These are phyloP conservation scores for Crocallis elinguaria DNA, from an alignment of 2,888 invertebrate species.

Conservation along the genomic window DNA sequence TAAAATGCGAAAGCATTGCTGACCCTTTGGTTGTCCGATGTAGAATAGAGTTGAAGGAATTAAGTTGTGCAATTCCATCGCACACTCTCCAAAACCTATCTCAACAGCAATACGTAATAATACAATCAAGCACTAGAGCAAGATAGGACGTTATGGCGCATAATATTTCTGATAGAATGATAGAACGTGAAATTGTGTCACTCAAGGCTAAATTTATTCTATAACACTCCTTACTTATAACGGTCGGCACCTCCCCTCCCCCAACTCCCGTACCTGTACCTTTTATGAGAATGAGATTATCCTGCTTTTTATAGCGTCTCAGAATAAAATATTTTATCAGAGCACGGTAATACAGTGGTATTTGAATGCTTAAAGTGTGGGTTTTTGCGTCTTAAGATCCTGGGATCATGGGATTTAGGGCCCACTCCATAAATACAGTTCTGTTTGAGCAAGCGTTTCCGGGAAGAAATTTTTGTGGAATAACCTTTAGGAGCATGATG, in stretches of 20 bases:
- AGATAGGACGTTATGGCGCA: too few relatives aligned
- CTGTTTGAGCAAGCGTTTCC: slow-evolving; percentile 24
- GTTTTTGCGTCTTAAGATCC: slow-evolving; percentile 36
- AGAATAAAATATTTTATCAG: slow-evolving; percentile 35
- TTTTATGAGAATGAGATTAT: slow-evolving; percentile 51
- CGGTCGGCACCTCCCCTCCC: background rate
- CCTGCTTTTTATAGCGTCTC: slow-evolving; percentile 43
- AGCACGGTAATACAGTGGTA: slow-evolving; percentile 29
- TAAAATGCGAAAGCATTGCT: too few relatives aligned
- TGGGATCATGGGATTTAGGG: slow-evolving; percentile 34
- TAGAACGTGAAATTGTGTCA: too few relatives aligned
- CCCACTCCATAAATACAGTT: slow-evolving; percentile 23
- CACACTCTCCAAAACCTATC: too few relatives aligned
- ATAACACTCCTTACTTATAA: slow-evolving; percentile 7
- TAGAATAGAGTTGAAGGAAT: too few relatives aligned
- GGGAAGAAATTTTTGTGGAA: slow-evolving; percentile 12
- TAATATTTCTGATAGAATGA: too few relatives aligned
- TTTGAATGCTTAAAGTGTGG: slow-evolving; percentile 38
- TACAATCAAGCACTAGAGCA: too few relatives aligned
- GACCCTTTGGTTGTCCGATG: too few relatives aligned
- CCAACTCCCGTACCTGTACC: slow-evolving; percentile 32
- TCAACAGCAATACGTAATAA: too few relatives aligned
- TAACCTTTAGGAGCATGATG: too few relatives aligned
- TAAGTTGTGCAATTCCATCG: too few relatives aligned
- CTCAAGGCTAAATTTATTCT: too few relatives aligned